Conservation (phyloP, 2,113 vertebrate species). For the Grallaria varia region DNA sequence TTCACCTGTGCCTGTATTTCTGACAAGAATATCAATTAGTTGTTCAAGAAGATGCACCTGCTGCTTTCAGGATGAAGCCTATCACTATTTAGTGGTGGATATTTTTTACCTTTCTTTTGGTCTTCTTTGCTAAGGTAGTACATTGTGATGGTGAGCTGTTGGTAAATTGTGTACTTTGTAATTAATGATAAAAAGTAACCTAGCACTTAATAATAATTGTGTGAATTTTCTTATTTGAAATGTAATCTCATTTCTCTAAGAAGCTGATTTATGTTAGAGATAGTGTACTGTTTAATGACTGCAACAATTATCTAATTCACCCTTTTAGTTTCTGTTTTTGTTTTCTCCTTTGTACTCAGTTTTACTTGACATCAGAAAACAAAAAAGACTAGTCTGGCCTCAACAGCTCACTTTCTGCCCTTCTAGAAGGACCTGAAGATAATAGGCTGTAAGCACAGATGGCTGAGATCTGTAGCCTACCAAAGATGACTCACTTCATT, state of each 20-base stretch:
- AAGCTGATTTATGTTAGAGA: background rate
- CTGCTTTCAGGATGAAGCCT: background rate
- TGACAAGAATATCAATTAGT: background rate
- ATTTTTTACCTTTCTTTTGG: background rate
- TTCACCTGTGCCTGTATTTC: background rate
- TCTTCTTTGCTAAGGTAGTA: background rate
- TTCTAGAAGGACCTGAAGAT: background rate
- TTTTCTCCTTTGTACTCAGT: background rate
- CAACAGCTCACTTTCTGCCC: background rate
- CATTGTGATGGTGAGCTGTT: background rate
- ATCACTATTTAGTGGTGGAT: rapidly evolving
- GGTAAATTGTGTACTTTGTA: background rate
- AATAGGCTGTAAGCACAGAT: conserved; percentile 5
- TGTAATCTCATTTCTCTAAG: background rate
- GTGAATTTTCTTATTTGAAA: background rate
- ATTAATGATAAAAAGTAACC: background rate
- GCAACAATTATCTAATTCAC: background rate
- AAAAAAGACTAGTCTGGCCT: background rate
- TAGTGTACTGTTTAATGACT: background rate
- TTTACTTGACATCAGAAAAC: background rate
- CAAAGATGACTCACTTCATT: background rate
- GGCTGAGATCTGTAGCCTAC: background rate
- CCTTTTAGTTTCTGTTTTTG: background rate
- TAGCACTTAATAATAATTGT: background rate
- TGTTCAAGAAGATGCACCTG: background rate